Evolutionary conservation across 1,140 invertebrate species (phyloP).

Genomic region (Brachionus calyciflorus): DNA sequence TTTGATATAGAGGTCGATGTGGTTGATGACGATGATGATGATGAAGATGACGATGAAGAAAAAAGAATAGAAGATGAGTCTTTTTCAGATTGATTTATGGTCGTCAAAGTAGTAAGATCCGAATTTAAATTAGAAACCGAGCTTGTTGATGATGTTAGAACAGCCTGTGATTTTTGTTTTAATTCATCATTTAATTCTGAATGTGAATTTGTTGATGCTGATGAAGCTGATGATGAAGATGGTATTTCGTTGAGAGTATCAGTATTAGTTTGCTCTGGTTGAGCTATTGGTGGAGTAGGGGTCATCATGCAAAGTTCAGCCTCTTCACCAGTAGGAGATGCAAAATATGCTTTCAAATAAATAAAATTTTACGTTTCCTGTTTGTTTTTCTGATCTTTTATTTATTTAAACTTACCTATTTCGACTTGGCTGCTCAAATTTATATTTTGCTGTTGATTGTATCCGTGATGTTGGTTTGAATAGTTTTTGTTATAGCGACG

Average conservation of each 20-base stretch:
- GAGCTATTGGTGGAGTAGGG: background rate
- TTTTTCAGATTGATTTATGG: slow-evolving; percentile 11
- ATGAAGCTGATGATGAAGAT: slow-evolving; percentile 4
- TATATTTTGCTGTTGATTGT: background rate
- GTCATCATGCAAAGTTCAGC: background rate
- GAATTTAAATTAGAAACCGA: background rate
- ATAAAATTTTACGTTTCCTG: background rate
- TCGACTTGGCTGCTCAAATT: background rate
- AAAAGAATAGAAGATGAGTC: background rate
- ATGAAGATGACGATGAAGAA: background rate
- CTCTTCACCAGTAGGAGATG: background rate
- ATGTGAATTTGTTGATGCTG: background rate
- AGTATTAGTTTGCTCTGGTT: background rate
- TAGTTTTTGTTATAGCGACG: background rate
- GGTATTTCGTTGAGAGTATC: background rate
- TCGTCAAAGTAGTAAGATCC: background rate
- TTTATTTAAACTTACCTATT: background rate
- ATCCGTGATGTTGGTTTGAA: slow-evolving; percentile 1
- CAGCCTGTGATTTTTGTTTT: background rate
- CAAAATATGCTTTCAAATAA: slow-evolving; percentile 2
- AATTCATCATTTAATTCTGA: background rate
- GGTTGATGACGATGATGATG: background rate
- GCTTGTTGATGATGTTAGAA: background rate
- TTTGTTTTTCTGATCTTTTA: no score
- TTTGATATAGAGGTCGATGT: slow-evolving; percentile 6